These are phyloP conservation scores for Ammospiza nelsoni DNA, from an alignment of 2,113 vertebrate species.

Conservation along the genomic window DNA sequence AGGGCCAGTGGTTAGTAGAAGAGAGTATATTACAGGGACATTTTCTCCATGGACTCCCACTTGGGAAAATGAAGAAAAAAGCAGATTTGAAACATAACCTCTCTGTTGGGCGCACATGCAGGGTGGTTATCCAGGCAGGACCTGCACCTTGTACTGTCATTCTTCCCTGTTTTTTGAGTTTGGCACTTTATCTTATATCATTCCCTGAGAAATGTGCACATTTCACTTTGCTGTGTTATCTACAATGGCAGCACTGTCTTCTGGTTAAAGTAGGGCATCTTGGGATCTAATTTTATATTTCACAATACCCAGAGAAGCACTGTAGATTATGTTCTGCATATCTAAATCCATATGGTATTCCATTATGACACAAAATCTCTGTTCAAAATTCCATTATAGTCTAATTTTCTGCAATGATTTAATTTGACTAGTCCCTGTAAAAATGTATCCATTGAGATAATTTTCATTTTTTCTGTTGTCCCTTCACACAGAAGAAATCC, in stretches of 20 bases:
- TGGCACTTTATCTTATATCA: neutral
- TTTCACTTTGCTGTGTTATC: neutral
- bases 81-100: neutral
- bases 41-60: neutral
- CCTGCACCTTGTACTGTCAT: neutral
- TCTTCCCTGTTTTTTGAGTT: neutral
- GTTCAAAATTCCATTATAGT: slow-evolving; percentile 13
- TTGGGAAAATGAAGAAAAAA: neutral
- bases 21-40: neutral
- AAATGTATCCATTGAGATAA: neutral
- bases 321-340: slow-evolving; percentile 12
- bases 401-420: slow-evolving; percentile 39
- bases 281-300: slow-evolving; percentile 28
- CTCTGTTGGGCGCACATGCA: neutral
- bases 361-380: slow-evolving; percentile 9
- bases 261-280: slow-evolving; percentile 8
- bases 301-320: neutral
- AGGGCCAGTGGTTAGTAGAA: neutral
- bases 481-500: neutral
- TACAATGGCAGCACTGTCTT: neutral
- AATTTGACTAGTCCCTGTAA: neutral
- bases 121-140: neutral
- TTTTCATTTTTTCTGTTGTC: neutral
- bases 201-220: neutral
- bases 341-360: neutral